These are phyloP conservation scores for Myiagra hebetior DNA, from an alignment of 2,113 vertebrate genomes.

Conservation along the genomic window DNA sequence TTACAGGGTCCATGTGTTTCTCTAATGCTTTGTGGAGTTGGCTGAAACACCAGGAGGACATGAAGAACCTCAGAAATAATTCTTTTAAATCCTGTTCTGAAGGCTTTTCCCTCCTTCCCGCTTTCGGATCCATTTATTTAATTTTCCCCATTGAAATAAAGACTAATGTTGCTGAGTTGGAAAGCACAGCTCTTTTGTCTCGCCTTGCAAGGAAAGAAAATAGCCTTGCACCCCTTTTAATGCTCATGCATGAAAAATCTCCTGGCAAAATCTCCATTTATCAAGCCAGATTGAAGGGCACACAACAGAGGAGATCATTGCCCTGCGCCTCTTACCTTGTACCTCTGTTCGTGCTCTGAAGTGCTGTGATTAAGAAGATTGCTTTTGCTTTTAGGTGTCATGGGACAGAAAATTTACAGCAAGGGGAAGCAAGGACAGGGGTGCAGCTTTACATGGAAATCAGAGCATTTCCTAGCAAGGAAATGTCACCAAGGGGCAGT, in stretches of 20 bases:
- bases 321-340: not conserved
- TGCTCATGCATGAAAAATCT: conserved; percentile 19
- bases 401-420: not conserved
- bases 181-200: not conserved
- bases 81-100: not conserved
- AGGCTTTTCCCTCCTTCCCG: not conserved
- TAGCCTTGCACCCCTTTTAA: conserved; percentile 13
- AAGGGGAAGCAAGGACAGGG: not conserved
- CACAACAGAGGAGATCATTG: not conserved
- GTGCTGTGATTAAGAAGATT: conserved; percentile 28
- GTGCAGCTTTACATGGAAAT: not conserved
- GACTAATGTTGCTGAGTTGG: not conserved
- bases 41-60: not conserved
- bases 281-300: conserved; percentile 19
- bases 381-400: not conserved
- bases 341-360: not conserved
- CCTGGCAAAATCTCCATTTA: not conserved
- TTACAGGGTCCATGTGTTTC: not conserved
- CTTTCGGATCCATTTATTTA: not conserved
- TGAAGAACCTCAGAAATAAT: not conserved
- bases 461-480: not conserved
- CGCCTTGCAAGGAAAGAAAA: not conserved
- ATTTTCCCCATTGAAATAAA: conserved; percentile 1
- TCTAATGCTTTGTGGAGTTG: not conserved
- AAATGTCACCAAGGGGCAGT: not conserved